Evolutionary conservation across 2,797 vertebrate genomes (phyloP), one percentile per base, ranked within the genome.

Genomic region (Dendrocincla fuliginosa): DNA sequence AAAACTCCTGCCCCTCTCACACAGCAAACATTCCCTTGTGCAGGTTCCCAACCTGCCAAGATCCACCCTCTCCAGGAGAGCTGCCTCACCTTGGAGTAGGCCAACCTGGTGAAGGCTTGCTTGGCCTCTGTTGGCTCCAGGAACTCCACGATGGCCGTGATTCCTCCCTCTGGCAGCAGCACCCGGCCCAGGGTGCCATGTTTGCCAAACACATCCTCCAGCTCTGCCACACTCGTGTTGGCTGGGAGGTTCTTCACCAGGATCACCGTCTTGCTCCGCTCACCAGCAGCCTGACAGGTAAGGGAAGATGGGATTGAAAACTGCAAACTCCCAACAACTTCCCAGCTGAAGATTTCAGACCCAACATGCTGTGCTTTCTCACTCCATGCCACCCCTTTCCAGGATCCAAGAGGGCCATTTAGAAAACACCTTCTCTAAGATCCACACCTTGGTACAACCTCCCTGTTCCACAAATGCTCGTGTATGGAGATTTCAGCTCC

Each of bases 221-320:
- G 96, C 87, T 99, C 99, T 0, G 87, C 63, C 0, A 11, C 56
- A 1, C 96, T 96, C 0, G 99, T 99, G 50, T 98, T 97, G 1
- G 98, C 98, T 0, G 99, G 99, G 37, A 99, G 98, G 96, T 99
- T 99, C 97, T 99, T 99, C 30, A 98, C 99, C 93, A 99, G 96
- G 64, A 99, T 98, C 91, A 99, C 99, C 0, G 98, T 98, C 84
- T 97, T 99, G 94, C 99, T 99, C 77, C 99, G 98, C 42, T 98
- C 97, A 0, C 98, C 98, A 10, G 99, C 97, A 0, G 99, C 98
- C 99, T 99, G 93, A 6, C 13, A 7, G 6, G 5, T 22, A 59
- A 50, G 13, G 16, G 10, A 28, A 91, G 2, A 6, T 0, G 2
- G 24, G 8, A 24, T 52, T 69, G 11, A 0, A 47, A 47, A 49